phyloP scores from a whole-genome alignment of 2,888 invertebrate genomes.

The Tenthredo mesomela region DNA sequence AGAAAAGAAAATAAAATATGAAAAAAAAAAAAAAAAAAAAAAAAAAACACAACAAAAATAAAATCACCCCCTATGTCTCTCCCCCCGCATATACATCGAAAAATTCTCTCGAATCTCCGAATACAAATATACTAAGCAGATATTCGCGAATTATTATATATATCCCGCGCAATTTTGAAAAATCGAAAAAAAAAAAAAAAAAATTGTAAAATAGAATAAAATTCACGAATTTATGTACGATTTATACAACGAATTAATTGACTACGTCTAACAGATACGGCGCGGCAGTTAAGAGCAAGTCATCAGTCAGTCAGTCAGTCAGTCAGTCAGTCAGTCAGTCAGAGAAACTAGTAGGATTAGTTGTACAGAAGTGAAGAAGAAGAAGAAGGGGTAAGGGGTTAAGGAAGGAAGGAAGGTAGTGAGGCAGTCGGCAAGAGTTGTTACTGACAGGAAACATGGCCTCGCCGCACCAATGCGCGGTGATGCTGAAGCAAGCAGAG shows the following conservation, averaged over 20 bases:
- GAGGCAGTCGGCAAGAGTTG: slow-evolving; percentile 66
- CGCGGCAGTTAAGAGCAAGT: slow-evolving; percentile 7
- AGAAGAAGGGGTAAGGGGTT: not conserved
- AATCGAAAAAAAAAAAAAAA: too few relatives aligned
- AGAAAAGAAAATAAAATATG: too few relatives aligned
- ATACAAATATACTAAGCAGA: too few relatives aligned
- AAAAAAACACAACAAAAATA: too few relatives aligned
- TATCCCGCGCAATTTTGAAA: too few relatives aligned
- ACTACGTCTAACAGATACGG: not conserved
- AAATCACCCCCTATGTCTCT: too few relatives aligned
- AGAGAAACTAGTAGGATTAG: slow-evolving; percentile 60
- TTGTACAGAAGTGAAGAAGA: slow-evolving; percentile 29
- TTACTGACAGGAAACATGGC: slow-evolving; percentile 74
- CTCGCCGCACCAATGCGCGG: slow-evolving; percentile 61
- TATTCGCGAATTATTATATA: too few relatives aligned
- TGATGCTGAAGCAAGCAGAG: slow-evolving; percentile 45
- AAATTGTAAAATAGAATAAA: too few relatives aligned
- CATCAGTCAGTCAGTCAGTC: slow-evolving; percentile 20
- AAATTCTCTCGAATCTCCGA: too few relatives aligned
- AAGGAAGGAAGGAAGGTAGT: slow-evolving; percentile 51
- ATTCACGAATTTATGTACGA: too few relatives aligned
- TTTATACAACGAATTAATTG: not conserved
- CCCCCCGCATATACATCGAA: too few relatives aligned
- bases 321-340: slow-evolving; percentile 50
- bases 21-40: too few relatives aligned